These are phyloP conservation scores for Petrosia ficiformis DNA, from an alignment of 37 sponge, comb jelly and placozoan species.

Conservation along the genomic window DNA sequence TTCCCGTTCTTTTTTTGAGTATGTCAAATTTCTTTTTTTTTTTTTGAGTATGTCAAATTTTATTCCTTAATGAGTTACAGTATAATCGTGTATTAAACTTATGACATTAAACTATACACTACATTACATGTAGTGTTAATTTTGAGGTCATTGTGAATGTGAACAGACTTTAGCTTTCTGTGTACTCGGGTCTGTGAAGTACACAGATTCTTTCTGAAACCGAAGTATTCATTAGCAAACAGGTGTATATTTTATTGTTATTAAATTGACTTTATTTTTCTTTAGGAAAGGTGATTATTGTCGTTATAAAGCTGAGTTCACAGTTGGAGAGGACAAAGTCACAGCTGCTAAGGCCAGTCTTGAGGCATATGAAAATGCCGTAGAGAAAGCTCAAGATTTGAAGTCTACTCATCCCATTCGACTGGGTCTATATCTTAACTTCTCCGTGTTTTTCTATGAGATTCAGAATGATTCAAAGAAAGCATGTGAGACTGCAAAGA, in stretches of 20 bases:
- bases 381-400: constrained; percentile 40
- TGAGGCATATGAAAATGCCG: constrained; percentile 54
- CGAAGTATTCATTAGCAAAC: neutral
- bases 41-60: too few relatives aligned
- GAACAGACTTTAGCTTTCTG: too few relatives aligned
- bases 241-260: too few relatives aligned
- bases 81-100: too few relatives aligned
- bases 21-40: too few relatives aligned
- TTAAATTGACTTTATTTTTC: neutral
- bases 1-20: too few relatives aligned
- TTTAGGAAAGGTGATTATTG: constrained; percentile 69
- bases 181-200: too few relatives aligned
- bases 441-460: constrained; percentile 87
- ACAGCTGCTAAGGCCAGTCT: constrained; percentile 33
- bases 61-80: too few relatives aligned
- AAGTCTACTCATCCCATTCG: constrained; percentile 76
- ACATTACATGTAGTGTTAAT: too few relatives aligned
- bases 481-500: constrained; percentile 79
- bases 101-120: too few relatives aligned
- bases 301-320: constrained; percentile 65
- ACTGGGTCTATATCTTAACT: constrained; percentile 84
- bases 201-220: too few relatives aligned
- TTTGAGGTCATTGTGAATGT: too few relatives aligned
- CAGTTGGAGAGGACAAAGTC: constrained; percentile 17
- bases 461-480: constrained; percentile 56